These are phyloP conservation scores for Phrynosoma blainvillii DNA, from an alignment of 2,113 vertebrate genomes.

Conservation along the genomic window DNA sequence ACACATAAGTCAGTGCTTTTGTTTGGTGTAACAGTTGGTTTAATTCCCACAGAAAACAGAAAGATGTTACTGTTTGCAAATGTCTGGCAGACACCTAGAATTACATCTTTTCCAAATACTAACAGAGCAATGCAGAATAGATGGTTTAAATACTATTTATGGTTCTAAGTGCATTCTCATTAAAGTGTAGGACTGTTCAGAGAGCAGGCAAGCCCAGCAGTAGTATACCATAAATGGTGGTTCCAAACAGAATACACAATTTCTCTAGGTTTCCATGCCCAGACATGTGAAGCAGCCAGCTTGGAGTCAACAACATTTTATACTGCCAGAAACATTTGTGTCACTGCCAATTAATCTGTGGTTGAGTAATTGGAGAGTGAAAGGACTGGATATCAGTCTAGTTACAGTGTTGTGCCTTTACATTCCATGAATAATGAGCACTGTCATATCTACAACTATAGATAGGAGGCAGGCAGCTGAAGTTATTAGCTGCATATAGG, in stretches of 20 bases:
- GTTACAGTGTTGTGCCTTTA: slow-evolving; percentile 2
- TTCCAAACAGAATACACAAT: not conserved
- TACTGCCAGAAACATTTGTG: slow-evolving; percentile 1
- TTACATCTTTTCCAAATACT: slow-evolving; percentile 5
- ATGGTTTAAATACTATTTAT: slow-evolving; percentile 11
- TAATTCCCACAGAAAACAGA: not conserved
- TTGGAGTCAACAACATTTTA: not conserved
- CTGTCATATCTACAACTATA: slow-evolving; percentile 23
- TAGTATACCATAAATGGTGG: not conserved
- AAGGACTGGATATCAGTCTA: slow-evolving; percentile 14
- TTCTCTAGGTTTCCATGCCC: not conserved
- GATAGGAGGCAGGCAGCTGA: not conserved
- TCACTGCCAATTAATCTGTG: not conserved
- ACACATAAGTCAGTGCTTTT: not conserved
- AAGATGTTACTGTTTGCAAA: not conserved
- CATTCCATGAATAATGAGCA: slow-evolving; percentile 20
- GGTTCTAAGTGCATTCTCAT: slow-evolving; percentile 1
- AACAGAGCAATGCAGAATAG: not conserved
- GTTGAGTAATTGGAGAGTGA: slow-evolving; percentile 15
- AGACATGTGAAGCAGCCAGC: not conserved
- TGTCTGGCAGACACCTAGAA: not conserved
- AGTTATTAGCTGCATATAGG: not conserved
- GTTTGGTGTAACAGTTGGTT: not conserved
- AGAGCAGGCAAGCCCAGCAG: not conserved
- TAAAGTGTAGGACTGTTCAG: not conserved